Evolutionary conservation across 2,113 vertebrate genomes (phyloP), one percentile per base, ranked within the genome.

Genomic region (Hassar affinis): DNA sequence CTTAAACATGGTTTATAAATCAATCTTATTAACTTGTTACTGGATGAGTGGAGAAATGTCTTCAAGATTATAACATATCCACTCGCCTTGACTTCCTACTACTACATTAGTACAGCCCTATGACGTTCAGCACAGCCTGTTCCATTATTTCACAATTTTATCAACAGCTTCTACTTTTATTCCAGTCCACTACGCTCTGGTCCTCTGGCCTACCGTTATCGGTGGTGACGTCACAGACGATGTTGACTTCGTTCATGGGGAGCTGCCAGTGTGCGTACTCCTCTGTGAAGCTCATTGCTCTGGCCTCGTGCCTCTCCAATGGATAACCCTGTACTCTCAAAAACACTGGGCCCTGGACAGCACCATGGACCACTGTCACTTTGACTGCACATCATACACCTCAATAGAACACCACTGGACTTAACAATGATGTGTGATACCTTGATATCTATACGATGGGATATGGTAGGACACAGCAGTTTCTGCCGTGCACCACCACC

Each of bases 241-340:
- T 91, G 91, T 99, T 98, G 83, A 96, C 89, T 92, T 98, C 96
- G 61, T 91, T 93, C 91, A 99, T 87, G 64, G 97, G 97, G 84
- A 99, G 91, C 5, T 92, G 95, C 97, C 97, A 99, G 88, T 95
- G 95, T 11, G 94, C 92, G 20, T 93, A 93, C 85, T 99, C 95
- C 88, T 99, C 98, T 0, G 94, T 96, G 88, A 99, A 99, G 82
- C 89, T 97, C 86, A 97, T 84, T 6, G 95, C 93, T 80, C 98
- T 92, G 69, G 94, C 93, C 88, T 98, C 97, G 51, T 93, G 93
- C 38, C 95, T 92, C 86, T 96, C 94, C 85, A 96, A 64, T n/a
- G 95, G 94, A 90, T 94, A 95, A n/a, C 91, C 90, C 89, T 99
- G 96, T 71, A 98, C 93, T 57, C 94, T 95, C 88, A 98, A 88